Base-by-base conservation (phyloP, 2,113 vertebrate species). In the Rutilus rutilus region DNA sequence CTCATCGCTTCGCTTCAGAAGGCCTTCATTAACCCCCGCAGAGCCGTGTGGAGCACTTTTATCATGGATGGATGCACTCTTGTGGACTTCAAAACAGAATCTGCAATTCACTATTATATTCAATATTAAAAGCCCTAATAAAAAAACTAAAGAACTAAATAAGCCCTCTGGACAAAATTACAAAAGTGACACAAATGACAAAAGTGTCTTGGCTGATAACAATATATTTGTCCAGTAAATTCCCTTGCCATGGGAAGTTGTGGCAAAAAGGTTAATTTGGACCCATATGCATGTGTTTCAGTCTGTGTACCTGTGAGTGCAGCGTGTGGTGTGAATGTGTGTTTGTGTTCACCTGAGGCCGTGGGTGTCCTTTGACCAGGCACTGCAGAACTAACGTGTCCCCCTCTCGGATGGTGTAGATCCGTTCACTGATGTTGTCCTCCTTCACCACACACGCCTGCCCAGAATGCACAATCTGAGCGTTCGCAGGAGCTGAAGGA, bases 391-490 rank as follows among this genome's bases (percentile, higher is more conserved):
- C 94, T 5, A 99, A 92, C 0, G 94, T 99, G 94, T 98, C 97
- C 21, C 97, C 97, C 90, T 99, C 98, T 36, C 97, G 97, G 93
- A 99, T 99, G 77, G 98, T 99, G 94, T 99, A 99, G 90, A 99
- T 98, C 0, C 97, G 95, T 89, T 99, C 98, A 0, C 97, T 99
- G 94, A 99, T 96, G 92, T 97, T 98, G 91, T 99, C 98, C 86
- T 99, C 97, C 88, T 99, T 99, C 88, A 99, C 97, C 91, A 98
- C 97, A 2, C 98, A 99, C 0, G 98, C 98, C 86, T 98, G 98
- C 59, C 98, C 97, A 0, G 97, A 97, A 75, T 99, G 98, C 86
- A 97, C 96, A 2, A 99, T 99, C 92, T 99, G 98, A 39, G 98
- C 98, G 79, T 98, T 97, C 87, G 98, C 96, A 79, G 97, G 97